Evolutionary conservation across 2,888 invertebrate species (phyloP), one percentile per base, ranked within the genome.

Genomic region (Drosophila merina): DNA sequence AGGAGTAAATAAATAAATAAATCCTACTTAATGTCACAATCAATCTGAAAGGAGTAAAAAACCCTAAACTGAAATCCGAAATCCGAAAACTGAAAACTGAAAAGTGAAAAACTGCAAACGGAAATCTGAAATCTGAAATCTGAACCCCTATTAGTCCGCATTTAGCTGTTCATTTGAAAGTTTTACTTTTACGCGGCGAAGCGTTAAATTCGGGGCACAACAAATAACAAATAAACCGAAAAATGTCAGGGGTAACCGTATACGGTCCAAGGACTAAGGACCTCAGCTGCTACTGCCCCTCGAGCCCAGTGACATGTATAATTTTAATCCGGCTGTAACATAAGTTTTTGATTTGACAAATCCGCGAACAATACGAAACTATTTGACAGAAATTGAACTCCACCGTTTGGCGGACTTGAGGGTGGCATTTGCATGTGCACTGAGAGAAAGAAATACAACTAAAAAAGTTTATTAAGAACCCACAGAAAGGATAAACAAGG

Each of bases 21-120:
- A 90, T 90, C 90, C 90, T 89, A 86, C 90, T 90, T 90, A 90
- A 89, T 89, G 90, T 90, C 90, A 90, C 90, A 88, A 89, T 90
- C 90, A 90, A 90, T 90, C 89, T 76, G 70, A 70, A 69, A 79
- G 67, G 63, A 76, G 76, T 44, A 44, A 44, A 20, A 42, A 14
- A 14, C 42, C 42, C 42, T 20, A 42, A 42, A 14, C 73, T 58
- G 57, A 62, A 33, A n/a, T 8, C 36, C 49, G 58, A 54, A 40
- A 55, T 25, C 44, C 9, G 26, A 12, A 45, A 4, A 25, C 10
- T 25, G 38, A 42, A 56, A 30, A 30, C 30, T n/a, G 20, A 58
- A 55, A 66, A 38, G 36, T 48, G 58, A 60, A 76, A 76, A 74
- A 70, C 71, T 74, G 72, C 74, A 75, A 72, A 72, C 74, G 89